These are phyloP conservation scores for Cordilura impudica DNA, from an alignment of 2,888 invertebrate genomes.

Conservation along the genomic window DNA sequence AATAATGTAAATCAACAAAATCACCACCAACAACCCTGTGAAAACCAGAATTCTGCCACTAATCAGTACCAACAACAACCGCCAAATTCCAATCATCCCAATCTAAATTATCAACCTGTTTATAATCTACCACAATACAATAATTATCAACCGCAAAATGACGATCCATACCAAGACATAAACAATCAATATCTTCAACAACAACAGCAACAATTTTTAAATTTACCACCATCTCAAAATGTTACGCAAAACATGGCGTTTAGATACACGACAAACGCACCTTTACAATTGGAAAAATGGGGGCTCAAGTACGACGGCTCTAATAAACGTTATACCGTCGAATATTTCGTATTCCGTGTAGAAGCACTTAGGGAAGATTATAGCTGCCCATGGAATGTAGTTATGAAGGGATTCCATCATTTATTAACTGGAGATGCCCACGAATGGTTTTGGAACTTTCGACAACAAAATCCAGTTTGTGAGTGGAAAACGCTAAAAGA, in stretches of 20 bases:
- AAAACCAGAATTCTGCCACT: too few relatives aligned
- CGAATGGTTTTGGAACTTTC: constrained; percentile 11
- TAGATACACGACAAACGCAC: neutral
- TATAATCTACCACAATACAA: too few relatives aligned
- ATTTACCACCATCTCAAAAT: neutral
- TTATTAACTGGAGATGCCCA: neutral
- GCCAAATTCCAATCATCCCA: too few relatives aligned
- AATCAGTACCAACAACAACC: too few relatives aligned
- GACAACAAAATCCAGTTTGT: constrained; percentile 11
- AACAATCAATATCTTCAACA: neutral
- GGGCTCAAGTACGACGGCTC: neutral
- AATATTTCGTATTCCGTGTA: neutral
- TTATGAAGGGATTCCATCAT: constrained; percentile 30
- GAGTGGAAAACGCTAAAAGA: constrained; percentile 16
- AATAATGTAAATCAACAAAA: too few relatives aligned
- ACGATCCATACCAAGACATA: too few relatives aligned
- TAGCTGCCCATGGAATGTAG: constrained; percentile 1
- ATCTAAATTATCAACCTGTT: too few relatives aligned
- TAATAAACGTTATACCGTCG: neutral
- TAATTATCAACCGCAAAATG: too few relatives aligned
- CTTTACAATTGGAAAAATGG: constrained; percentile 5
- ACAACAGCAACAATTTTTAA: neutral
- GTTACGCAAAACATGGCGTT: neutral
- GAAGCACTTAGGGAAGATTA: constrained; percentile 7
- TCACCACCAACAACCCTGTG: too few relatives aligned